phyloP scores from a whole-genome alignment of 2,113 vertebrate species.

The Sitta europaea region DNA sequence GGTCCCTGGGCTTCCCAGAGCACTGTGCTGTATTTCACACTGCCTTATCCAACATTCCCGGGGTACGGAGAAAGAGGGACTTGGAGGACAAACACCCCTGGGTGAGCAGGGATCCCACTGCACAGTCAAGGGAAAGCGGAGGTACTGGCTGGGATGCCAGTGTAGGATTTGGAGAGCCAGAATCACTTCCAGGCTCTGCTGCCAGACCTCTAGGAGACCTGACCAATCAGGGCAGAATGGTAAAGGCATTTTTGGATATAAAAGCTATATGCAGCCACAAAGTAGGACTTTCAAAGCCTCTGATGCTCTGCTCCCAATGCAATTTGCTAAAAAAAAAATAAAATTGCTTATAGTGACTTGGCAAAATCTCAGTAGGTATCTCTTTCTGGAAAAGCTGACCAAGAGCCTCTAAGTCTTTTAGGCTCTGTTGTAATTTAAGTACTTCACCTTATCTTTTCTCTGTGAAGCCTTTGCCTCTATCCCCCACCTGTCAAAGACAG shows the following conservation, averaged over 20 bases:
- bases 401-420: not conserved
- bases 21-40: not conserved
- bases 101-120: not conserved
- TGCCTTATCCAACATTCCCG: not conserved
- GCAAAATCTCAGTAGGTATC: not conserved
- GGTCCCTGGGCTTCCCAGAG: not conserved
- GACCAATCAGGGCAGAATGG: not conserved
- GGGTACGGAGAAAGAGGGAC: not conserved
- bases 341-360: not conserved
- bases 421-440: not conserved
- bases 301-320: not conserved
- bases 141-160: not conserved
- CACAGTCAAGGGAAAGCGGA: not conserved
- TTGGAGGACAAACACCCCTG: not conserved
- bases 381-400: not conserved
- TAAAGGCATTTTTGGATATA: not conserved
- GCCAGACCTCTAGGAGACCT: not conserved
- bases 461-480: not conserved
- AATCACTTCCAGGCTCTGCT: not conserved
- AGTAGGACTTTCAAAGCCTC: not conserved
- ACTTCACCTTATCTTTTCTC: not conserved
- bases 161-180: not conserved
- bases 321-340: not conserved
- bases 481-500: not conserved
- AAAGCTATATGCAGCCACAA: not conserved